Conservation (phyloP, 2,888 invertebrate species). For the Sminthurinus aureus region DNA sequence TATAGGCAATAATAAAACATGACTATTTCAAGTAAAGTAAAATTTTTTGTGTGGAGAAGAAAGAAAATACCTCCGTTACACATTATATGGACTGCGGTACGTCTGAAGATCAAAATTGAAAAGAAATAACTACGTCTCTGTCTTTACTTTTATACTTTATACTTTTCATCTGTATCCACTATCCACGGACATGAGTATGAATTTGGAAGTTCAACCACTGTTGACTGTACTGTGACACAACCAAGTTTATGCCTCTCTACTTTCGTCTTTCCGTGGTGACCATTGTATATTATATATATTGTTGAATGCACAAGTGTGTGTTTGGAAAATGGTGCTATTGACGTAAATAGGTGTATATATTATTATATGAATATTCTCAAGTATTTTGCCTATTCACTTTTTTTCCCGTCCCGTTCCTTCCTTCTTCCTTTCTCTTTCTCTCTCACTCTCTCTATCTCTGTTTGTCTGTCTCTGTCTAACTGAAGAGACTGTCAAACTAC, state of each 20-base stretch:
- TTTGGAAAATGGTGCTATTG: slow-evolving; percentile 9
- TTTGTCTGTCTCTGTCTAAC: background rate
- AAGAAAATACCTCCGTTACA: slow-evolving; percentile 24
- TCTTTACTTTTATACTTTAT: background rate
- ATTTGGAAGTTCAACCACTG: no score
- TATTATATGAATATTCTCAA: slow-evolving; percentile 12
- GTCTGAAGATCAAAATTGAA: slow-evolving; percentile 25
- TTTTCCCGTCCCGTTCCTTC: slow-evolving; percentile 33
- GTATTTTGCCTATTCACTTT: no score
- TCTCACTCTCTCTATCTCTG: background rate
- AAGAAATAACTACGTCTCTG: slow-evolving; percentile 22
- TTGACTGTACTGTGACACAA: no score
- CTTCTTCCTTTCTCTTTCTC: background rate
- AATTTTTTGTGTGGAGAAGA: slow-evolving; percentile 1
- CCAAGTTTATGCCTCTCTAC: background rate
- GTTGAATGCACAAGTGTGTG: background rate
- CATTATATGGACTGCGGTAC: slow-evolving; percentile 17
- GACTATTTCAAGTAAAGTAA: background rate
- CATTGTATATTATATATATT: background rate
- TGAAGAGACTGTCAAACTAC: background rate
- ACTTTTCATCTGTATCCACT: slow-evolving; percentile 6
- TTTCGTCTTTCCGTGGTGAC: no score
- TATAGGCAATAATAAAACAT: background rate
- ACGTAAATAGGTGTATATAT: slow-evolving; percentile 19
- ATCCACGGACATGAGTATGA: background rate